Base-by-base conservation (phyloP, 2,797 vertebrate species). In the Thamnophis elegans region DNA sequence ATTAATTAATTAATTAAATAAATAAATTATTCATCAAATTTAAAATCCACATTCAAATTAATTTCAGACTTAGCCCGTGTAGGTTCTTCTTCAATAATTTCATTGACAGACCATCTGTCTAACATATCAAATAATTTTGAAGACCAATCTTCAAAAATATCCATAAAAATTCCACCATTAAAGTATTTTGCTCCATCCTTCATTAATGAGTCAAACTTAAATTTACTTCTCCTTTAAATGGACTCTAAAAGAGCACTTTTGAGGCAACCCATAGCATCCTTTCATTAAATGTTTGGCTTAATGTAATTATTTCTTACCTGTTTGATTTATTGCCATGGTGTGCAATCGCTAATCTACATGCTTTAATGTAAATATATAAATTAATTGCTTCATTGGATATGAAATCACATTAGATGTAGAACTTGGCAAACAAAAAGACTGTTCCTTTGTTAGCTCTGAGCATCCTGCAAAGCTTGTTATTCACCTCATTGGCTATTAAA, bases 351-450 rank as follows among this genome's bases (percentile, higher is more conserved):
- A 32, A 42, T 14, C 6, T 89, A 54, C 56, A 42, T 54, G 85
- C 14, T 55, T 59, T 92, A 86, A 89, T 85, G 47, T 88, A 68
- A 55, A 91, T 56, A 55, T 58, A 87, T 56, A 16, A 88, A n/a
- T 55, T 22, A 85, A 60, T 65, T 59, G 11, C 94, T 91, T 88
- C 91, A 91, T 47, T 47, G 87, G 62, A 68, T 94, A 93, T 94
- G 16, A 55, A 62, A 25, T 62, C 7, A 89, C 10, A 11, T 47
- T 91, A 26, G 18, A 90, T 18, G 36, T 51, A 58, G 5, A 1
- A 20, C 28, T 5, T 11, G 58, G 4, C 36, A 93, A 58, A 54
- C 47, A 87, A 89, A 32, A 89, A 20, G 59, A 55, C 73, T 88
- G 26, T 91, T 55, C 85, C 58, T 89, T 51, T 14, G 91, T 18